Evolutionary conservation across 2,113 vertebrate genomes (phyloP).

Genomic region (Otus sunia): DNA sequence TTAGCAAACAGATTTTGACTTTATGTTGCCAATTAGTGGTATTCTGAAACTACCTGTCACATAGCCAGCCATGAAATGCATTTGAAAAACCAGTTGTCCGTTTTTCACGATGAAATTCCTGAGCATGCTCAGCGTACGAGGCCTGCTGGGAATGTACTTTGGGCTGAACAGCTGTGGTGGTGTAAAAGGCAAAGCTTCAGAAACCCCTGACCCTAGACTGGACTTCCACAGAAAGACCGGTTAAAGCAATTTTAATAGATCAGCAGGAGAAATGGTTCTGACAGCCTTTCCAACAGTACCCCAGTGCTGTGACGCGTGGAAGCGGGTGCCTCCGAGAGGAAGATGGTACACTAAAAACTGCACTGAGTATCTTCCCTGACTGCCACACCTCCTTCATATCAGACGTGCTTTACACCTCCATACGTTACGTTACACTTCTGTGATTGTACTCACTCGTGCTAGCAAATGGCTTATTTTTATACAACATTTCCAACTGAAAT

Average conservation of each 20-base stretch:
- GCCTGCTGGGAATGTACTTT: neutral
- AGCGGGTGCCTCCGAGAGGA: neutral
- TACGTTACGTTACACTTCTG: neutral
- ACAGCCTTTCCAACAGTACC: neutral
- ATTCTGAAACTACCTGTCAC: constrained; percentile 66
- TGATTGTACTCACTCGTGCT: constrained; percentile 27
- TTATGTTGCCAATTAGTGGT: constrained; percentile 53
- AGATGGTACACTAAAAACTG: neutral
- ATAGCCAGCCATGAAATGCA: constrained; percentile 29
- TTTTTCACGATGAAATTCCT: neutral
- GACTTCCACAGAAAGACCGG: neutral
- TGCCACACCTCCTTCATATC: neutral
- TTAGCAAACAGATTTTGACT: constrained; percentile 62
- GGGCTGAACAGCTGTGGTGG: neutral
- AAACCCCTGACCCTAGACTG: neutral
- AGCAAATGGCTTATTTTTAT: constrained; percentile 81
- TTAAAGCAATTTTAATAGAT: neutral
- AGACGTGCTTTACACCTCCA: neutral
- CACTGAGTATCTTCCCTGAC: constrained; percentile 32
- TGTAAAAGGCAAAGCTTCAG: neutral
- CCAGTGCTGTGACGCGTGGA: neutral
- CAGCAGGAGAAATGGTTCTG: neutral
- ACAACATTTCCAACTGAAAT: constrained; percentile 61
- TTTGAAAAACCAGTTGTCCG: neutral
- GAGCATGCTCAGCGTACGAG: neutral